Conservation (phyloP, 2,888 invertebrate genomes). For the Pycnomerus fuliginosus region DNA sequence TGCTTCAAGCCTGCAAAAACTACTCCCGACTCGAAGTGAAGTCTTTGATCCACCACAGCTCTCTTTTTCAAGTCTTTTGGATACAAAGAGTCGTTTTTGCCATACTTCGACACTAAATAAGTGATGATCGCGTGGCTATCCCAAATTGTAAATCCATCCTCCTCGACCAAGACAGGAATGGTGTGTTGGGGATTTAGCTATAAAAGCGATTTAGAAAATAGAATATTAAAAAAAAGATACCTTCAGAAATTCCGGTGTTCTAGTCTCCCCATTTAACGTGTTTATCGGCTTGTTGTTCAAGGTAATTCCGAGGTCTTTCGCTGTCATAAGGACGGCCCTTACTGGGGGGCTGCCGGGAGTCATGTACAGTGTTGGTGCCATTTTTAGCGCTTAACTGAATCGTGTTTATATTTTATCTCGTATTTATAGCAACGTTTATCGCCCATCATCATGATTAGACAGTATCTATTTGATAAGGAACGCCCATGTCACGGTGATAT, state of each 20-base stretch:
- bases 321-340: slow-evolving; percentile 53
- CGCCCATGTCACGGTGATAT: too few relatives aligned
- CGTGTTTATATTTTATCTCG: too few relatives aligned
- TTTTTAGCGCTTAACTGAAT: too few relatives aligned
- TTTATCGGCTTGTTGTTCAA: slow-evolving; percentile 45
- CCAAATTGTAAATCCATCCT: slow-evolving; percentile 47
- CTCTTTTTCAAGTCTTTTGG: slow-evolving; percentile 47
- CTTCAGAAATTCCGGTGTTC: slow-evolving; percentile 47
- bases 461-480: too few relatives aligned
- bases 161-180: slow-evolving; percentile 30
- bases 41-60: slow-evolving; percentile 57
- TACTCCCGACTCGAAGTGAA: too few relatives aligned
- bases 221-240: slow-evolving; percentile 10
- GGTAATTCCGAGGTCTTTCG: slow-evolving; percentile 51
- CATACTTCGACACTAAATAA: slow-evolving; percentile 43
- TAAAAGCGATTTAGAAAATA: neutral
- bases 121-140: slow-evolving; percentile 55
- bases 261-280: slow-evolving; percentile 46
- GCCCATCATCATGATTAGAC: too few relatives aligned
- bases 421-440: too few relatives aligned
- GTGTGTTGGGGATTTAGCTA: slow-evolving; percentile 54
- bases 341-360: slow-evolving; percentile 54
- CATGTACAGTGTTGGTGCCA: slow-evolving; percentile 50
- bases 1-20: too few relatives aligned
- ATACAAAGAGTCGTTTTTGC: slow-evolving; percentile 30